These are phyloP conservation scores for Ceratosolen solmsi DNA, from an alignment of 1,140 invertebrate species.

Conservation along the genomic window DNA sequence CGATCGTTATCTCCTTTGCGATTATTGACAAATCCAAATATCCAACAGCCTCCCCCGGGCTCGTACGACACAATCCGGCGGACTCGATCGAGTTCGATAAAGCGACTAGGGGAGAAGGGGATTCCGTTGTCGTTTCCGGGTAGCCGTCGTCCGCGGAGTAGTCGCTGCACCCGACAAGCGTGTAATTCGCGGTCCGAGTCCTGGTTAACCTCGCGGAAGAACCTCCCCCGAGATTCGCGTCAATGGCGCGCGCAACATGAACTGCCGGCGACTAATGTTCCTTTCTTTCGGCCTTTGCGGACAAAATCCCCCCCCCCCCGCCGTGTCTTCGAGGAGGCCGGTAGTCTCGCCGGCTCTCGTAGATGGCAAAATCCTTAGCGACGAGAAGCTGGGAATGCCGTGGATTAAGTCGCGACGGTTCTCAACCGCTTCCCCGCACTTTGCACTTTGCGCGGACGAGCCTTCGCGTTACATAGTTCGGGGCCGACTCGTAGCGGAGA, in stretches of 20 bases:
- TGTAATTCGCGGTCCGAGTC: slow-evolving; percentile 66
- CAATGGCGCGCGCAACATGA: slow-evolving; percentile 26
- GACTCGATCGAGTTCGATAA: slow-evolving; percentile 29
- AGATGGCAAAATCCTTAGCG: too few relatives aligned
- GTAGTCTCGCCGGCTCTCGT: too few relatives aligned
- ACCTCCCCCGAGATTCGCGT: slow-evolving; percentile 53
- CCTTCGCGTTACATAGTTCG: background rate
- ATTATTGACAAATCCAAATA: background rate
- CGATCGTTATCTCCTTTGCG: background rate
- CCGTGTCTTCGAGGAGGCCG: too few relatives aligned
- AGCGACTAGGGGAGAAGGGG: slow-evolving; percentile 1
- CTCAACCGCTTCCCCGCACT: background rate
- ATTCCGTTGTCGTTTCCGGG: background rate
- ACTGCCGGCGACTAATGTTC: slow-evolving; percentile 7
- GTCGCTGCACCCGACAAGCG: slow-evolving; percentile 67
- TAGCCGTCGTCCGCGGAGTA: background rate
- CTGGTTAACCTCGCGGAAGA: slow-evolving; percentile 65
- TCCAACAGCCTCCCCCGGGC: background rate
- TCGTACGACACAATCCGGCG: background rate
- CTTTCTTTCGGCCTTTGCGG: background rate
- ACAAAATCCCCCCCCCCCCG: too few relatives aligned
- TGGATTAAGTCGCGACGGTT: background rate
- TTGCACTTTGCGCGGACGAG: background rate
- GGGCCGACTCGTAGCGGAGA: background rate
- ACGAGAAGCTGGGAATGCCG: background rate